phyloP scores from a whole-genome alignment of 35 echinoderm and acorn worm genomes.

The Patiria miniata region DNA sequence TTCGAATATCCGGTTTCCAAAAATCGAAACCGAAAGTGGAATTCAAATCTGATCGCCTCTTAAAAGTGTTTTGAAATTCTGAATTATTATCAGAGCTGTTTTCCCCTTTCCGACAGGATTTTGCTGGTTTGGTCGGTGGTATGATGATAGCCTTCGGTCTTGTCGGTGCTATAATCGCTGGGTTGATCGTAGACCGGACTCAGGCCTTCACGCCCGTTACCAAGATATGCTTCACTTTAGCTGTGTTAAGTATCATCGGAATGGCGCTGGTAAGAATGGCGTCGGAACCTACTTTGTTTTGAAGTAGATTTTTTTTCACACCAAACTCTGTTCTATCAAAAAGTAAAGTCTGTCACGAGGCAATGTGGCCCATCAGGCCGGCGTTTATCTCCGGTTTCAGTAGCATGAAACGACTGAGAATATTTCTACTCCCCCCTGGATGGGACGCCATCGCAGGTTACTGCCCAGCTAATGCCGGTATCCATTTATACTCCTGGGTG shows the following conservation, averaged over 20 bases:
- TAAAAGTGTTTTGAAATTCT: too few species aligned
- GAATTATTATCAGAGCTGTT: too few species aligned
- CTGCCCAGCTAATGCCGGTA: too few species aligned
- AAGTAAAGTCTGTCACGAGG: too few species aligned
- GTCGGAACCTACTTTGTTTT: conserved; percentile 9
- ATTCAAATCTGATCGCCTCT: too few species aligned
- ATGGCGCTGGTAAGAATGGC: conserved; percentile 67
- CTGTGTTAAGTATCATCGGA: conserved; percentile 31
- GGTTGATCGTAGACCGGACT: conserved; percentile 73
- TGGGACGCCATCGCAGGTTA: too few species aligned
- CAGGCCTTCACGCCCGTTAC: conserved; percentile 74
- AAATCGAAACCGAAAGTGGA: too few species aligned
- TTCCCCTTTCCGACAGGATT: conserved; percentile 71
- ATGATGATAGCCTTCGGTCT: conserved; percentile 81
- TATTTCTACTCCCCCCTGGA: too few species aligned
- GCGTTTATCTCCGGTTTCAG: too few species aligned
- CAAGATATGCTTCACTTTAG: conserved; percentile 55
- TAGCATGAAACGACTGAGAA: too few species aligned
- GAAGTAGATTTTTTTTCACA: background rate
- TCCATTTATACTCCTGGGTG: background rate
- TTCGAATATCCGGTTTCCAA: too few species aligned
- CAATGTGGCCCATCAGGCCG: too few species aligned
- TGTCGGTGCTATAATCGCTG: conserved; percentile 62
- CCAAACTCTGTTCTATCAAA: background rate
- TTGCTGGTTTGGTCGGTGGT: conserved; percentile 75